A percentile compares a stretch with the other conserved stretches of the same genome.
These are phyloP conservation scores for Catocala sponsa DNA, from an alignment of 2,888 invertebrate genomes.

Conservation along the genomic window DNA sequence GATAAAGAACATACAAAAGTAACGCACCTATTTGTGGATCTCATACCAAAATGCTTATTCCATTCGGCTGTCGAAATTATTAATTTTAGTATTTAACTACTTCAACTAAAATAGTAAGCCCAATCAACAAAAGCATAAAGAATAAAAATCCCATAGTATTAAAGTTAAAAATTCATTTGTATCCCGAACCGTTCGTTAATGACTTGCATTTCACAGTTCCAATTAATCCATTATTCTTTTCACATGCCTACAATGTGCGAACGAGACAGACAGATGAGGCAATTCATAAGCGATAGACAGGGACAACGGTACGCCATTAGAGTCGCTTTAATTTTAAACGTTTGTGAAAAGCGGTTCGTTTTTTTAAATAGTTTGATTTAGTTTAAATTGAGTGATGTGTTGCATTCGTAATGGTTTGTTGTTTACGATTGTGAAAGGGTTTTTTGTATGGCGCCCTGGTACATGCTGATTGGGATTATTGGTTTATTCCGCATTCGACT, in stretches of 20 bases:
- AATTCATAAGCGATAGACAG: slow-evolving; percentile 29
- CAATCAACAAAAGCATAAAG: slow-evolving; percentile 11
- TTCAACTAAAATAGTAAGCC: neutral
- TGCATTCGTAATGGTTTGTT: slow-evolving; percentile 51
- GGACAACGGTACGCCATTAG: slow-evolving; percentile 45
- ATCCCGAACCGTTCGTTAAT: slow-evolving; percentile 52
- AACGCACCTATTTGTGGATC: too few relatives aligned
- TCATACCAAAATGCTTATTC: too few relatives aligned
- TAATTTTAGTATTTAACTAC: too few relatives aligned
- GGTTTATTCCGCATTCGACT: too few relatives aligned
- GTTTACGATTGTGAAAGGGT: slow-evolving; percentile 25
- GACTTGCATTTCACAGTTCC: slow-evolving; percentile 56
- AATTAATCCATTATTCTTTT: slow-evolving; percentile 59
- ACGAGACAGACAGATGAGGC: slow-evolving; percentile 35
- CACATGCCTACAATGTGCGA: slow-evolving; percentile 49
- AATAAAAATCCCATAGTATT: slow-evolving; percentile 20
- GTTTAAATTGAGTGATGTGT: slow-evolving; percentile 58
- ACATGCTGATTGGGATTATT: too few relatives aligned
- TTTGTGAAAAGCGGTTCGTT: slow-evolving; percentile 51
- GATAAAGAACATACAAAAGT: too few relatives aligned
- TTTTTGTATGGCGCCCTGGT: slow-evolving; percentile 15
- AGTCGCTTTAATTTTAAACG: slow-evolving; percentile 55
- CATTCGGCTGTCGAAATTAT: too few relatives aligned
- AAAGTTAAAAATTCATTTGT: slow-evolving; percentile 43
- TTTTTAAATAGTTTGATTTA: slow-evolving; percentile 57